A percentile compares a stretch with the other conserved stretches of the same genome.
Conservation (phyloP, 2,113 vertebrate genomes). For the Coreoperca whiteheadi region DNA sequence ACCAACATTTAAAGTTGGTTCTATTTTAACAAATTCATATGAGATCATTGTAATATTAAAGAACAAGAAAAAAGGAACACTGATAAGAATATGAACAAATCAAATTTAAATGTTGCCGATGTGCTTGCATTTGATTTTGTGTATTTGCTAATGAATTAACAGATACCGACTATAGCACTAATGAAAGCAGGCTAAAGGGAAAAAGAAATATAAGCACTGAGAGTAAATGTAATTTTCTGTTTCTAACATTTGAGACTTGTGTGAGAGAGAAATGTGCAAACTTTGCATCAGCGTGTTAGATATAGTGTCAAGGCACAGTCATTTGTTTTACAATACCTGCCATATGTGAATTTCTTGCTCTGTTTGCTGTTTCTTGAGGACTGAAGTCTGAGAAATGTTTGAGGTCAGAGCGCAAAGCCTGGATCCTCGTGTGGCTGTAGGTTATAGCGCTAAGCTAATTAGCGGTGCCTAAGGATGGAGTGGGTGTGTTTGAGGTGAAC, state of each 20-base stretch:
- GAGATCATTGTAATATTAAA: neutral
- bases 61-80: neutral
- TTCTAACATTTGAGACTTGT: neutral
- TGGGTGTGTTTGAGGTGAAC: constrained; percentile 47
- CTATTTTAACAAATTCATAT: neutral
- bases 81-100: neutral
- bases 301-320: neutral
- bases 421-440: constrained; percentile 50
- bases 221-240: neutral
- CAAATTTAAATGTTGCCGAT: neutral
- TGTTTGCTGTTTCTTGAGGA: neutral
- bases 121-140: neutral
- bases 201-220: neutral
- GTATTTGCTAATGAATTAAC: neutral
- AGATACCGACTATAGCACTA: rapidly evolving
- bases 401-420: constrained; percentile 45
- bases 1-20: neutral
- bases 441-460: constrained; percentile 78
- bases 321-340: neutral
- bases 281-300: neutral
- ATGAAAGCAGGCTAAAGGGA: constrained; percentile 7
- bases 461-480: constrained; percentile 33
- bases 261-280: neutral
- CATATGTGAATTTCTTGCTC: neutral
- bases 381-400: neutral